phyloP scores from a whole-genome alignment of 2,888 invertebrate species.

The Monochamus alternatus region DNA sequence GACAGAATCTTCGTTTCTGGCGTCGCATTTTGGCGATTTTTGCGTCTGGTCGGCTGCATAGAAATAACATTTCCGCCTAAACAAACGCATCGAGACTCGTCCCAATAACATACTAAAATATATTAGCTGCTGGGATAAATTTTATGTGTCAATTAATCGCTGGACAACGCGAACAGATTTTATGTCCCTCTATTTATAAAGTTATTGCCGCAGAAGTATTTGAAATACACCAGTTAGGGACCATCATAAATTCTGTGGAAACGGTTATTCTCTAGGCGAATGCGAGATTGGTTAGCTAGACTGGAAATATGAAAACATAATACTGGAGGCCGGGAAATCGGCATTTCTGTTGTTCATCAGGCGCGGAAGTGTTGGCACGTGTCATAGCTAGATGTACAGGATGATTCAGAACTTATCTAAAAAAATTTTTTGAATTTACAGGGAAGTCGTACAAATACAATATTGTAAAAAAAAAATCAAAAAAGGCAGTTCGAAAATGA shows the following conservation, averaged over 20 bases:
- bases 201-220: slow-evolving; percentile 11
- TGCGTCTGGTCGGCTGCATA: not conserved
- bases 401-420: no score
- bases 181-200: slow-evolving; percentile 16
- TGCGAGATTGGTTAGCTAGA: no score
- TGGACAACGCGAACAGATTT: slow-evolving; percentile 8
- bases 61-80: not conserved
- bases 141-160: slow-evolving; percentile 8
- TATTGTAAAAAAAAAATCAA: no score
- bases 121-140: slow-evolving; percentile 3
- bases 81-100: not conserved
- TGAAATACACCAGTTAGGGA: not conserved
- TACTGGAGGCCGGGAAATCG: no score
- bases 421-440: no score
- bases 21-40: no score
- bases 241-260: slow-evolving; percentile 8
- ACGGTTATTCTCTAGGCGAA: not conserved
- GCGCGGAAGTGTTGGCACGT: no score
- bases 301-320: no score
- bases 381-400: not conserved
- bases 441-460: no score
- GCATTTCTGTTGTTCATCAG: no score
- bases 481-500: no score
- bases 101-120: not conserved
- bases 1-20: no score